Evolutionary conservation across 2,888 invertebrate species (phyloP).

Genomic region (Chrysina gloriosa): DNA sequence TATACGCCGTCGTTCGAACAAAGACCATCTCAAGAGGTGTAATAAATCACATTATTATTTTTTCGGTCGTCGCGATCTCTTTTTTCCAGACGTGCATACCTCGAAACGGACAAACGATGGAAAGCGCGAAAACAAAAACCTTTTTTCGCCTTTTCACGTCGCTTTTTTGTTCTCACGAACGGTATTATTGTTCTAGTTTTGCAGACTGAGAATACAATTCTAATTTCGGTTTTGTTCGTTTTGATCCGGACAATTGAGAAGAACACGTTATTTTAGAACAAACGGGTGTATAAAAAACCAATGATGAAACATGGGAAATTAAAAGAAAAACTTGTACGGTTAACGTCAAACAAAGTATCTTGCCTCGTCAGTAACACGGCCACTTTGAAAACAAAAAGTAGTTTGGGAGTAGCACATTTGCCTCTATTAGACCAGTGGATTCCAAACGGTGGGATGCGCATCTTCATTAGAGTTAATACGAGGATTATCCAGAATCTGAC

Average conservation of each 20-base stretch:
- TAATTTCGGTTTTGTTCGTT: neutral
- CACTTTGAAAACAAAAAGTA: too few relatives aligned
- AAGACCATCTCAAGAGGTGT: conserved; percentile 61
- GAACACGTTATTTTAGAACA: too few relatives aligned
- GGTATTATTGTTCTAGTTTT: conserved; percentile 16
- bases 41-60: conserved; percentile 63
- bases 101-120: conserved; percentile 24
- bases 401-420: too few relatives aligned
- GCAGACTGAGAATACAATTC: conserved; percentile 3
- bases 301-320: too few relatives aligned
- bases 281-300: too few relatives aligned
- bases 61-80: conserved; percentile 35
- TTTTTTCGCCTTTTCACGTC: conserved; percentile 5
- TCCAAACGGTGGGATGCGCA: too few relatives aligned
- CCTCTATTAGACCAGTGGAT: too few relatives aligned
- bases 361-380: too few relatives aligned
- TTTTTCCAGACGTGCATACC: neutral
- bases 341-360: too few relatives aligned
- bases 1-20: conserved; percentile 56
- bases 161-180: neutral
- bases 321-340: too few relatives aligned
- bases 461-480: too few relatives aligned
- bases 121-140: conserved; percentile 9
- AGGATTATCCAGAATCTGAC: too few relatives aligned
- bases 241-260: neutral